A percentile compares a stretch with the other conserved stretches of the same genome.
Conservation (phyloP, 2,888 invertebrate genomes). For the Lasioglossum vierecki region DNA sequence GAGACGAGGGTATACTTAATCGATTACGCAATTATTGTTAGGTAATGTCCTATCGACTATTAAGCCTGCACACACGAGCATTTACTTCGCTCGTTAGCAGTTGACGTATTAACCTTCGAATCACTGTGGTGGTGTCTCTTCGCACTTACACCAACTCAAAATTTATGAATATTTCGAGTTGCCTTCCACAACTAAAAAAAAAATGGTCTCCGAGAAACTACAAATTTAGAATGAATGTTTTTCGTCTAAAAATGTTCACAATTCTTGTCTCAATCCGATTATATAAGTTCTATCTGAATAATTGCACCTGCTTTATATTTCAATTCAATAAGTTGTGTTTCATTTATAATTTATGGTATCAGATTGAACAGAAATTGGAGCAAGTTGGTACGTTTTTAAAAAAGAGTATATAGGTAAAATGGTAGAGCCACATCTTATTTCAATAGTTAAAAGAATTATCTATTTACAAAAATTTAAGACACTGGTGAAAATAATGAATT, state of each 20-base stretch:
- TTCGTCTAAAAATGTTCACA: background rate
- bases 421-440: too few relatives aligned
- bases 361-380: too few relatives aligned
- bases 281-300: background rate
- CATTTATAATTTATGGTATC: too few relatives aligned
- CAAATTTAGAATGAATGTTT: background rate
- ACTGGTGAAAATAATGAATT: too few relatives aligned
- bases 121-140: background rate
- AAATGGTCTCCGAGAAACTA: background rate
- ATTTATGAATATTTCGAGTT: background rate
- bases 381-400: too few relatives aligned
- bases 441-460: too few relatives aligned
- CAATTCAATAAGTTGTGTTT: background rate
- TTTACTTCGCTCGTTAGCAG: conserved; percentile 2
- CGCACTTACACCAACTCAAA: background rate
- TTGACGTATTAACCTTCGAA: background rate
- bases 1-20: conserved; percentile 12
- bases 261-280: background rate
- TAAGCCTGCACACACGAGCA: background rate
- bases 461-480: too few relatives aligned
- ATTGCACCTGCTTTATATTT: background rate
- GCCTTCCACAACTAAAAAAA: too few relatives aligned
- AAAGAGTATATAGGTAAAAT: too few relatives aligned
- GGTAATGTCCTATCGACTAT: conserved; percentile 4
- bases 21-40: conserved; percentile 40